phyloP scores from a whole-genome alignment of 2,888 invertebrate genomes.

The Brachycybe producta region DNA sequence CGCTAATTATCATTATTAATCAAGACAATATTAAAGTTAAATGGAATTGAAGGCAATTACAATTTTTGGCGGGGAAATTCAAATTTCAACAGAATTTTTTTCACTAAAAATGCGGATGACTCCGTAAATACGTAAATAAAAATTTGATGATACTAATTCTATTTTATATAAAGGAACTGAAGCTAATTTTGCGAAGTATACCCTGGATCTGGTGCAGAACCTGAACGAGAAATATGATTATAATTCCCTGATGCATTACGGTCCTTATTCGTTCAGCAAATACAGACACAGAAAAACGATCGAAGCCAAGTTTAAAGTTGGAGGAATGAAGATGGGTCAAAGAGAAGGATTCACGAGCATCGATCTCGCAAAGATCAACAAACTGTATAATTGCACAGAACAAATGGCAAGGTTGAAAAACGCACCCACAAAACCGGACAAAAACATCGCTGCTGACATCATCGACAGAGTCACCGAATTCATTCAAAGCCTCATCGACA shows the following conservation, averaged over 20 bases:
- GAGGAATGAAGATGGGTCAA: constrained; percentile 33
- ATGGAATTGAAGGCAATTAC: too few relatives aligned
- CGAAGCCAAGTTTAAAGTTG: constrained; percentile 23
- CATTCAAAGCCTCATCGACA: too few relatives aligned
- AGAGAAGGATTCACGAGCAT: constrained; percentile 27
- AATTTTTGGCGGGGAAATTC: too few relatives aligned
- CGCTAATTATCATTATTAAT: too few relatives aligned
- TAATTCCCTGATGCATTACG: constrained; percentile 35
- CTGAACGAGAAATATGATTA: not conserved
- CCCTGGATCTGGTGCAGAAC: not conserved
- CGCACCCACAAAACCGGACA: too few relatives aligned
- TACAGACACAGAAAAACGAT: constrained; percentile 30
- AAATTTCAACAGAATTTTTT: too few relatives aligned
- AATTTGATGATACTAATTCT: too few relatives aligned
- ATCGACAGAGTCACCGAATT: too few relatives aligned
- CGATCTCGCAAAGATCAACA: constrained; percentile 28
- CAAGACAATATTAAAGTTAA: too few relatives aligned
- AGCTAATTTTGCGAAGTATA: constrained; percentile 7
- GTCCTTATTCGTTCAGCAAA: constrained; percentile 31
- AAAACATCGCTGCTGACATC: too few relatives aligned
- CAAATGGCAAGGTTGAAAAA: not conserved
- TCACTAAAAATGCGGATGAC: too few relatives aligned
- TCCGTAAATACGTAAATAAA: too few relatives aligned
- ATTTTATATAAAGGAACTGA: not conserved
- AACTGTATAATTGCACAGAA: constrained; percentile 27